A percentile compares a stretch with the other conserved stretches of the same genome.
Conservation (phyloP, 1,140 invertebrate genomes). For the Listronotus oregonensis region DNA sequence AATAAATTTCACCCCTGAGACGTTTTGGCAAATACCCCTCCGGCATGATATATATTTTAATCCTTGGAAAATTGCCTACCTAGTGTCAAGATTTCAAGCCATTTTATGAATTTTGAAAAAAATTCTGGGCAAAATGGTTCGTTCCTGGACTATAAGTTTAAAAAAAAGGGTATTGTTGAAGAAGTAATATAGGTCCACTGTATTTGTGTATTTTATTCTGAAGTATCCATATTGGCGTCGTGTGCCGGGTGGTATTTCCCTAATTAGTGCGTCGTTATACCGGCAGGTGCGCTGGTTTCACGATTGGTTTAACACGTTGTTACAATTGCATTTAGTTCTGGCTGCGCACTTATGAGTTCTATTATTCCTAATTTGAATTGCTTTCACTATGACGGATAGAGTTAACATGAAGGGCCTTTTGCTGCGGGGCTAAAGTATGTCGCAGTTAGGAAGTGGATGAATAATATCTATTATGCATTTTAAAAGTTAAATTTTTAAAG, state of each 20-base stretch:
- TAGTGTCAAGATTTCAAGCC: too few relatives aligned
- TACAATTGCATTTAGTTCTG: slow-evolving; percentile 38
- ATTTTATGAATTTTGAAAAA: too few relatives aligned
- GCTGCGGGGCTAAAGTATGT: slow-evolving; percentile 22
- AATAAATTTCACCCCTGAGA: too few relatives aligned
- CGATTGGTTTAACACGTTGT: slow-evolving; percentile 39
- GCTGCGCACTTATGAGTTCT: slow-evolving; percentile 23
- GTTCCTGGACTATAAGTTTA: too few relatives aligned
- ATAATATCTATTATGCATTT: slow-evolving; percentile 13
- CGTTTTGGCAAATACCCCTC: too few relatives aligned
- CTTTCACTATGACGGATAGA: slow-evolving; percentile 3
- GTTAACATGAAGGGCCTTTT: slow-evolving; percentile 14
- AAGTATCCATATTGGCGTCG: slow-evolving; percentile 9
- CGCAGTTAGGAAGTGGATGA: slow-evolving; percentile 3
- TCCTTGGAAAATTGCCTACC: too few relatives aligned
- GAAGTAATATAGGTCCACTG: too few relatives aligned
- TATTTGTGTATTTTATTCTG: too few relatives aligned
- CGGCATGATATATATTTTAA: too few relatives aligned
- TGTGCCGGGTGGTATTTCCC: slow-evolving; percentile 39
- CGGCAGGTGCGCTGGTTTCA: slow-evolving; percentile 41
- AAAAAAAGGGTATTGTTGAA: neutral
- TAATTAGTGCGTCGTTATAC: slow-evolving; percentile 38
- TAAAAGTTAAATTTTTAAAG: slow-evolving; percentile 1
- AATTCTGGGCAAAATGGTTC: too few relatives aligned
- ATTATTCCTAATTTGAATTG: slow-evolving; percentile 19